Conservation (phyloP, 2,113 vertebrate species). For the Carassius auratus region DNA sequence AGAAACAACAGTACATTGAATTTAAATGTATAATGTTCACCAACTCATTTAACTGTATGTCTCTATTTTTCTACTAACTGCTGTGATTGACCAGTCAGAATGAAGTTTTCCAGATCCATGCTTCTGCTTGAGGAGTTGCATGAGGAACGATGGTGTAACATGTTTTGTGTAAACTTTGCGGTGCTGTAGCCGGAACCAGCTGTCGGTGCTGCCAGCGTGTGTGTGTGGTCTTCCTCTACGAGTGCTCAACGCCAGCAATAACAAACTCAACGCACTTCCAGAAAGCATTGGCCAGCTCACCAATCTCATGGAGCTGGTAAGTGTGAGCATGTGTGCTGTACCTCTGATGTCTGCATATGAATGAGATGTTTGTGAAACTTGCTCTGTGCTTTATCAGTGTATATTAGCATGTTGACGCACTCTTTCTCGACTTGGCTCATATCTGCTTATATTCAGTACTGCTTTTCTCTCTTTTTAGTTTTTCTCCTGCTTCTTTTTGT, state of each 20-base stretch:
- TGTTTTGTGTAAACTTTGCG: slow-evolving; percentile 3
- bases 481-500: background rate
- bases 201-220: slow-evolving; percentile 87
- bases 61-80: background rate
- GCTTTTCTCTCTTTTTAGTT: background rate
- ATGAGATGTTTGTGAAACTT: background rate
- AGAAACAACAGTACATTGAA: background rate
- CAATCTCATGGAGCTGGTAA: slow-evolving; percentile 93
- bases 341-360: slow-evolving; percentile 17
- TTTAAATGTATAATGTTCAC: background rate
- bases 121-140: slow-evolving; percentile 22
- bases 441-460: background rate
- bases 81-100: background rate
- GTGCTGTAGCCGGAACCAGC: slow-evolving; percentile 88
- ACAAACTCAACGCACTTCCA: slow-evolving; percentile 92
- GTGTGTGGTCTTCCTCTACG: slow-evolving; percentile 92
- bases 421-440: background rate
- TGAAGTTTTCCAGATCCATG: background rate
- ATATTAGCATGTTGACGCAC: slow-evolving; percentile 13
- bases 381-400: background rate
- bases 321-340: slow-evolving; percentile 60
- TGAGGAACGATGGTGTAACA: background rate
- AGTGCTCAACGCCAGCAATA: slow-evolving; percentile 97
- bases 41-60: background rate
- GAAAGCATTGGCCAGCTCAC: slow-evolving; percentile 91